phyloP scores from a whole-genome alignment of 1,140 invertebrate species.

The Hypothenemus hampei region DNA sequence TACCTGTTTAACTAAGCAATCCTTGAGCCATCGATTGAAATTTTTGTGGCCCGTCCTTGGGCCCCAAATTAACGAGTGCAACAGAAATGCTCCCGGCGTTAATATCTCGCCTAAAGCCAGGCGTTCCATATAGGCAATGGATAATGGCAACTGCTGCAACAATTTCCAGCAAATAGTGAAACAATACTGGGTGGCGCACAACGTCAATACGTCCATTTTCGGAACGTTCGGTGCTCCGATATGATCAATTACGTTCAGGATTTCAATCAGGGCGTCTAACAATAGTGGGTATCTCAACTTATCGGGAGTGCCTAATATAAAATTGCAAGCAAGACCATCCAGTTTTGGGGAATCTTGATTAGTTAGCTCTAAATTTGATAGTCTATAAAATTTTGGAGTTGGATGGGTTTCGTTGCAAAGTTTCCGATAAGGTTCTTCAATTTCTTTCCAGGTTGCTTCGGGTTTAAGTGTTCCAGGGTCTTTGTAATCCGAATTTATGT shows the following conservation, averaged over 20 bases:
- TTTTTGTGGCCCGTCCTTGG: constrained; percentile 66
- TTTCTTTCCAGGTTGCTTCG: constrained; percentile 71
- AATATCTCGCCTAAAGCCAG: constrained; percentile 60
- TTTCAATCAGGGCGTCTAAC: constrained; percentile 79
- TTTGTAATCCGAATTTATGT: constrained; percentile 52
- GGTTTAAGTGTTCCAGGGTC: constrained; percentile 58
- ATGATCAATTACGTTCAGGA: constrained; percentile 66
- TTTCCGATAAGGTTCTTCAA: constrained; percentile 76
- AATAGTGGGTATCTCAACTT: constrained; percentile 83
- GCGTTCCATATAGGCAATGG: constrained; percentile 77
- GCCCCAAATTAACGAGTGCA: constrained; percentile 71
- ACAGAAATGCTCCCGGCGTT: constrained; percentile 53
- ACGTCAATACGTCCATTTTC: constrained; percentile 60
- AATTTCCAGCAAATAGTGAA: constrained; percentile 81
- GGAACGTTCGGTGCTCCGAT: constrained; percentile 45
- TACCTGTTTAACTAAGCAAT: constrained; percentile 78
- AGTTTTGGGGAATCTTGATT: constrained; percentile 81
- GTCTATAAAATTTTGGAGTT: constrained; percentile 79
- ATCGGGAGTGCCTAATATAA: constrained; percentile 84
- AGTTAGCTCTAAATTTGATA: constrained; percentile 61
- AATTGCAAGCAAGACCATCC: constrained; percentile 91
- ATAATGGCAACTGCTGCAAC: constrained; percentile 78
- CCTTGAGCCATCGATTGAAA: constrained; percentile 70
- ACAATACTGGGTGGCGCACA: constrained; percentile 86
- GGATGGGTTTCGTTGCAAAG: constrained; percentile 68